phyloP scores from a whole-genome alignment of 2,113 vertebrate genomes.

The Otocyon megalotis region DNA sequence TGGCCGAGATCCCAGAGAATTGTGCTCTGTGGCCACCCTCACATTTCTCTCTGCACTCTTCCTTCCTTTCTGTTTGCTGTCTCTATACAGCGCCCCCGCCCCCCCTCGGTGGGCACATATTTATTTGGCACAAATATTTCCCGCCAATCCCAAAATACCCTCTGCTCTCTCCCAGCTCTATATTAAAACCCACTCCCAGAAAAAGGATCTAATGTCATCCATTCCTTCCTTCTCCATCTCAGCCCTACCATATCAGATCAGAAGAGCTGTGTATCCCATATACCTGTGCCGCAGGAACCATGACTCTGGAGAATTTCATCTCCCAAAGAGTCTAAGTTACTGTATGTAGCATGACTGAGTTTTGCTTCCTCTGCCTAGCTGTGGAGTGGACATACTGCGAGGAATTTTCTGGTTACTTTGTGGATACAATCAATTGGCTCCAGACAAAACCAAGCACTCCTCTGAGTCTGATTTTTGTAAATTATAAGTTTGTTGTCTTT shows the following conservation, averaged over 20 bases:
- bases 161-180: background rate
- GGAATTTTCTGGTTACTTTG: constrained; percentile 47
- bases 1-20: background rate
- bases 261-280: background rate
- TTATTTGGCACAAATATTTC: background rate
- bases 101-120: background rate
- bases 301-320: background rate
- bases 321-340: background rate
- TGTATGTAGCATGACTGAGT: background rate
- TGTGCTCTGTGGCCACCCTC: background rate
- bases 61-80: background rate
- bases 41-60: background rate
- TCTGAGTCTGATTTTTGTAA: background rate
- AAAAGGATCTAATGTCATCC: background rate
- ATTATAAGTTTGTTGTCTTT: background rate
- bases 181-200: background rate
- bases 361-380: background rate
- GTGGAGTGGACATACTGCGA: background rate
- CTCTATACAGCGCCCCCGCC: background rate
- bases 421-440: background rate
- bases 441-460: background rate
- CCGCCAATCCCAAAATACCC: background rate
- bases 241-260: background rate
- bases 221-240: background rate
- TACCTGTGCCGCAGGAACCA: accelerated